Base-by-base conservation (phyloP, 2,113 vertebrate genomes). In the Puma concolor region DNA sequence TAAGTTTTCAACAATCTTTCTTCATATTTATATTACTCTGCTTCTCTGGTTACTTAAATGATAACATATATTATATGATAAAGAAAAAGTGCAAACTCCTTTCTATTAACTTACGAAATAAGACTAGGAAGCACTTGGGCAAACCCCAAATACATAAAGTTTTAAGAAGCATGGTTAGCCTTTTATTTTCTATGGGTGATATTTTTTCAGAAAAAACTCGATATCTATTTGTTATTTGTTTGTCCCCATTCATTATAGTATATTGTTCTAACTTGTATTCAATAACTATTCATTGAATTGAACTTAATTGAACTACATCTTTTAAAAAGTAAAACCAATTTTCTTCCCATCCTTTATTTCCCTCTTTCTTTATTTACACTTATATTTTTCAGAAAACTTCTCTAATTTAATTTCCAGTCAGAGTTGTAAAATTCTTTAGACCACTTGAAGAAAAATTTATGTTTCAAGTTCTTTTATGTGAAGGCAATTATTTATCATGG, bases 341-440 rank as follows among this genome's bases (percentile, higher is more conserved):
- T 88, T 69, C 90, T 15, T 21, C 3, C 14, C 19, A 38, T 48
- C 11, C 4, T 94, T 74, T 85, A 66, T 83, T 85, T 92, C 7
- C 1, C 10, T 95, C 15, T 60, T 80, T 91, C 48, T 96, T 95
- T 86, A 67, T 96, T 95, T 86, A 67, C 6, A 54, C 27, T n/a
- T 17, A 69, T 31, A 27, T 33, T 72, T 72, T 77, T 92, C 19
- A 76, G 38, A 92, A 92, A 84, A 85, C 5, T 14, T 92, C 31
- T 33, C 1, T 76, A 94, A 66, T 83, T 95, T 63, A 64, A 23
- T 5, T 80, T 36, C 7, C 12, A 63, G 11, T 93, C 27, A 82
- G 12, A 83, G 76, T 72, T 96, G 87, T 19, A 31, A 80, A 92
- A 76, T 88, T 95, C 29, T 44, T 81, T 33, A 79, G 6, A 88